phyloP scores from a whole-genome alignment of 2,113 vertebrate species.

The Cichladusa arquata region DNA sequence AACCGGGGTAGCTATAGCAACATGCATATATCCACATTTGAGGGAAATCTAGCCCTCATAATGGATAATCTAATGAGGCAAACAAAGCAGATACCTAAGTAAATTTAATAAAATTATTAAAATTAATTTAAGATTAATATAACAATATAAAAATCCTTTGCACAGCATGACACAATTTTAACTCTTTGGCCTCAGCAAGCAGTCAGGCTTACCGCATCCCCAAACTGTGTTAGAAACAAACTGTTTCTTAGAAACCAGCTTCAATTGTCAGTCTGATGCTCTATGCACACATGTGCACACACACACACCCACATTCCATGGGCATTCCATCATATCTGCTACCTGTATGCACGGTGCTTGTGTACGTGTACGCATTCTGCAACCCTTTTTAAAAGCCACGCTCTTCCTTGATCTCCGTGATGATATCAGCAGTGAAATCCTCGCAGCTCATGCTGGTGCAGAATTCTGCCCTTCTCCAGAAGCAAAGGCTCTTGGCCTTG shows the following conservation, averaged over 20 bases:
- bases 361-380: accelerated
- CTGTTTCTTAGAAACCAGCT: slow-evolving; percentile 35
- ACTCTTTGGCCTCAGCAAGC: neutral
- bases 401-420: neutral
- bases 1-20: slow-evolving; percentile 46
- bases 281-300: neutral
- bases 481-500: neutral
- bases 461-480: neutral
- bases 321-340: neutral
- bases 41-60: neutral
- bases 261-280: neutral
- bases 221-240: neutral
- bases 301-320: neutral
- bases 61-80: slow-evolving; percentile 18
- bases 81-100: slow-evolving; percentile 9
- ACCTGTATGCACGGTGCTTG: accelerated
- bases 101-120: slow-evolving; percentile 24
- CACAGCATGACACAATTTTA: neutral
- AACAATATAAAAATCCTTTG: neutral
- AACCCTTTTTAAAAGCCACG: accelerated
- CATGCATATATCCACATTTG: neutral
- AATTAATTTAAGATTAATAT: slow-evolving; percentile 30
- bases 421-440: neutral
- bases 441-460: neutral
- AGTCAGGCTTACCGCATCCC: neutral